Conservation (phyloP, 2,113 vertebrate species). For the Hypomesus transpacificus region DNA sequence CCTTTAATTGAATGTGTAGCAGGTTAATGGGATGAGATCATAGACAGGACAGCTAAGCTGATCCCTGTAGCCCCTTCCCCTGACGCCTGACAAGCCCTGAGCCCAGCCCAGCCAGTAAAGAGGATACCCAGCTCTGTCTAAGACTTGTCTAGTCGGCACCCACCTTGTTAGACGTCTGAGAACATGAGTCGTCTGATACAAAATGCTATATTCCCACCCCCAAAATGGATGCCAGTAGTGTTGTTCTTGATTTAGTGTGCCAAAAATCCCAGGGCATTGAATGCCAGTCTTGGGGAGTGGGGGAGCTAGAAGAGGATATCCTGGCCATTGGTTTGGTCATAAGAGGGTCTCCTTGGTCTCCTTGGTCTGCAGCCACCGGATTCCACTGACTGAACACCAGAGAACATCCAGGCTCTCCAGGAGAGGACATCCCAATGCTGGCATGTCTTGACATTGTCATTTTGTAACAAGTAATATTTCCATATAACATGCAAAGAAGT, state of each 20-base stretch:
- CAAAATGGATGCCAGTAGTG: neutral
- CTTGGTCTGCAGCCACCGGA: constrained; percentile 27
- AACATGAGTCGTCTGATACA: no score
- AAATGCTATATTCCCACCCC: no score
- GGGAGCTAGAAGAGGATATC: constrained; percentile 42
- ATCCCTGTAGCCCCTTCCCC: constrained; percentile 24
- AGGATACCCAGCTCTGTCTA: constrained; percentile 45
- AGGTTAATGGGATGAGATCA: constrained; percentile 56
- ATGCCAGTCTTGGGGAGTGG: no score
- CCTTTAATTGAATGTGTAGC: constrained; percentile 60
- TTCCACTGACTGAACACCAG: constrained; percentile 52
- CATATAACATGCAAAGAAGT: no score
- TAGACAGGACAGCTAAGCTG: constrained; percentile 53
- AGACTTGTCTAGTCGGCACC: constrained; percentile 51
- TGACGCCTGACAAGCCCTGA: constrained; percentile 8
- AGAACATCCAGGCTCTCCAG: constrained; percentile 28
- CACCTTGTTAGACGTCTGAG: constrained; percentile 22
- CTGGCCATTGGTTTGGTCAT: constrained; percentile 12
- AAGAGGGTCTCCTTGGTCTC: constrained; percentile 40
- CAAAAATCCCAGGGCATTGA: no score
- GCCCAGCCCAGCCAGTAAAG: constrained; percentile 43
- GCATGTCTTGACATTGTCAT: no score
- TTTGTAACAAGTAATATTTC: no score
- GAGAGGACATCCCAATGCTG: constrained; percentile 30
- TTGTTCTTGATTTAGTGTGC: neutral